A percentile compares a stretch with the other conserved stretches of the same genome.
phyloP scores from a whole-genome alignment of 1,140 invertebrate genomes.

The Drosophila quadrilineata region DNA sequence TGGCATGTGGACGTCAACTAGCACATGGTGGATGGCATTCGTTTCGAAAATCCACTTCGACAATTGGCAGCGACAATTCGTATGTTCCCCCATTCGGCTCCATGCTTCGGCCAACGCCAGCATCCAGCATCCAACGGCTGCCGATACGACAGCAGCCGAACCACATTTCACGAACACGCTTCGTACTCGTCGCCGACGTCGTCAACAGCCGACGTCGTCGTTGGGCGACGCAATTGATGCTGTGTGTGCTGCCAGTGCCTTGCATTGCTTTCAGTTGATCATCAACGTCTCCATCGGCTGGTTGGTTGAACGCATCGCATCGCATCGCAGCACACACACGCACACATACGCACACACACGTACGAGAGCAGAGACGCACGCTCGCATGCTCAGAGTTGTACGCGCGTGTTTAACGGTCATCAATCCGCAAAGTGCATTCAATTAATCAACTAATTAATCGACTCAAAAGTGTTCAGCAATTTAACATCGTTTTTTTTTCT shows the following conservation, averaged over 20 bases:
- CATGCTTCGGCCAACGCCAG: slow-evolving; percentile 30
- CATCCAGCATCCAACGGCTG: slow-evolving; percentile 56
- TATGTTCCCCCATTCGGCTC: slow-evolving; percentile 16
- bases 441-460: background rate
- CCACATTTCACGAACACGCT: background rate
- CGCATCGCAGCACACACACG: background rate
- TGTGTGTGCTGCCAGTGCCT: slow-evolving; percentile 9
- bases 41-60: slow-evolving; percentile 75
- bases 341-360: background rate
- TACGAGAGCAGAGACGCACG: background rate
- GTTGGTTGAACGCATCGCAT: slow-evolving; percentile 34
- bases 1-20: slow-evolving; percentile 50
- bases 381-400: background rate
- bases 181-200: slow-evolving; percentile 1
- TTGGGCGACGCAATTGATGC: slow-evolving; percentile 23
- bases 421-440: background rate
- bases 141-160: slow-evolving; percentile 8
- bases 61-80: slow-evolving; percentile 72
- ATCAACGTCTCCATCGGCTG: slow-evolving; percentile 59
- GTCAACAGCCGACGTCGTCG: background rate
- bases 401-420: slow-evolving; percentile 10
- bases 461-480: background rate
- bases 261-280: slow-evolving; percentile 63
- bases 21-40: slow-evolving; percentile 70
- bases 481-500: slow-evolving; percentile 7